These are phyloP conservation scores for Amblyteles armatorius DNA, from an alignment of 2,888 invertebrate species.

Conservation along the genomic window DNA sequence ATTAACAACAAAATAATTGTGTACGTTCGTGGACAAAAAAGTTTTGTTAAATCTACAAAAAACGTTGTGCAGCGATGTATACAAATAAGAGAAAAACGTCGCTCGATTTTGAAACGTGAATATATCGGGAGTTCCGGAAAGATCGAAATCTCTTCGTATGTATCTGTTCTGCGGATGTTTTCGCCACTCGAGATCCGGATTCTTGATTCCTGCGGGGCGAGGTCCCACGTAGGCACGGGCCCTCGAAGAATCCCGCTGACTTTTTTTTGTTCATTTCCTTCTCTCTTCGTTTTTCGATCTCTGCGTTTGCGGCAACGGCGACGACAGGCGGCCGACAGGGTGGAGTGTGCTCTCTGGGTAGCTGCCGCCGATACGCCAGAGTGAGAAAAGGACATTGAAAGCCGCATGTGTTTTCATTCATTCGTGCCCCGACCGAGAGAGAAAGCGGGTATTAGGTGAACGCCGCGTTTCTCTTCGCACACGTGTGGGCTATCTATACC, in stretches of 20 bases:
- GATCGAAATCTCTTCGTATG: conserved; percentile 52
- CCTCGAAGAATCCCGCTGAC: conserved; percentile 54
- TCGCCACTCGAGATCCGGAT: conserved; percentile 63
- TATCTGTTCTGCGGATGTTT: conserved; percentile 58
- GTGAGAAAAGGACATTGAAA: conserved; percentile 7
- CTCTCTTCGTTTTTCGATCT: conserved; percentile 50
- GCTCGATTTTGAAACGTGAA: conserved; percentile 24
- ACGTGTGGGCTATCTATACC: conserved; percentile 29
- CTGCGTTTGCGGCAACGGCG: conserved; percentile 69
- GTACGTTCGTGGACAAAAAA: no score
- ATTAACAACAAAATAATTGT: no score
- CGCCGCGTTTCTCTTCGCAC: conserved; percentile 32
- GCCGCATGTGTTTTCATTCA: conserved; percentile 56
- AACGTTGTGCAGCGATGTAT: neutral
- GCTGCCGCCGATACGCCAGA: conserved; percentile 31
- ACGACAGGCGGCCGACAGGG: conserved; percentile 76
- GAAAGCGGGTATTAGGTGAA: conserved; percentile 42
- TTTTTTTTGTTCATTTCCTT: conserved; percentile 26
- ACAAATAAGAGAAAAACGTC: conserved; percentile 1
- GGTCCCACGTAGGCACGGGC: conserved; percentile 35
- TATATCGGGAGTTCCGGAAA: conserved; percentile 43
- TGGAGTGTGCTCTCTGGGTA: conserved; percentile 66
- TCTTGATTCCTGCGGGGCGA: conserved; percentile 66
- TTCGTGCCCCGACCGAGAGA: conserved; percentile 33
- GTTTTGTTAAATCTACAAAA: no score